Evolutionary conservation across 2,888 invertebrate species (phyloP).

Genomic region (Troides helena): DNA sequence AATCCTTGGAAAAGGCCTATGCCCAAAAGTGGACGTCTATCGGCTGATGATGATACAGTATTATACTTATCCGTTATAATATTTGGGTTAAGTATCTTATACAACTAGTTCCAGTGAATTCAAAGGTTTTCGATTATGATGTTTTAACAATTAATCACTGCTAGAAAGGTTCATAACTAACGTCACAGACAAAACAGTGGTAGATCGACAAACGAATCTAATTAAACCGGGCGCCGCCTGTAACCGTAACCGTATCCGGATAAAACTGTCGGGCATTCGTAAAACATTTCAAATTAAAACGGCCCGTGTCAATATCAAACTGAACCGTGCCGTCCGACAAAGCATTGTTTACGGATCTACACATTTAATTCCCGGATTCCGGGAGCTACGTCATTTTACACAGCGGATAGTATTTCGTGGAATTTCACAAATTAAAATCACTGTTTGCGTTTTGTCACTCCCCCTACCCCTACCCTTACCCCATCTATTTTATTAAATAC

Average conservation of each 20-base stretch:
- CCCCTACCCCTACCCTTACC: background rate
- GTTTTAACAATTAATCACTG: background rate
- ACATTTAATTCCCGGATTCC: conserved; percentile 51
- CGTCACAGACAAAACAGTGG: background rate
- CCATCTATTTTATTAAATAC: conserved; percentile 23
- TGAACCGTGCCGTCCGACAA: conserved; percentile 31
- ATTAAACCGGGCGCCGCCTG: conserved; percentile 13
- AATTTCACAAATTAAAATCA: conserved; percentile 39
- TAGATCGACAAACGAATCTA: conserved; percentile 6
- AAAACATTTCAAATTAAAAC: conserved; percentile 29
- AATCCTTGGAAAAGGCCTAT: too few relatives aligned
- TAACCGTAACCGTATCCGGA: conserved; percentile 13
- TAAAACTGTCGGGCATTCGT: conserved; percentile 24
- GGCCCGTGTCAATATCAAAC: conserved; percentile 29
- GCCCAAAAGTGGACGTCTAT: too few relatives aligned
- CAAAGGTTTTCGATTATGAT: too few relatives aligned
- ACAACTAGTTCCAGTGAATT: too few relatives aligned
- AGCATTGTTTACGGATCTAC: conserved; percentile 38
- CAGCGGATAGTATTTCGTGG: conserved; percentile 45
- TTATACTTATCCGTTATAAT: too few relatives aligned
- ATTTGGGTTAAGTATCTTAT: too few relatives aligned
- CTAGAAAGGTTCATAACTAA: background rate
- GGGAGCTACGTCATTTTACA: conserved; percentile 48
- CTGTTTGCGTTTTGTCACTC: conserved; percentile 21
- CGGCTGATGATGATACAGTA: too few relatives aligned